Conservation (phyloP, 2,888 invertebrate genomes). For the Deilephila porcellus region DNA sequence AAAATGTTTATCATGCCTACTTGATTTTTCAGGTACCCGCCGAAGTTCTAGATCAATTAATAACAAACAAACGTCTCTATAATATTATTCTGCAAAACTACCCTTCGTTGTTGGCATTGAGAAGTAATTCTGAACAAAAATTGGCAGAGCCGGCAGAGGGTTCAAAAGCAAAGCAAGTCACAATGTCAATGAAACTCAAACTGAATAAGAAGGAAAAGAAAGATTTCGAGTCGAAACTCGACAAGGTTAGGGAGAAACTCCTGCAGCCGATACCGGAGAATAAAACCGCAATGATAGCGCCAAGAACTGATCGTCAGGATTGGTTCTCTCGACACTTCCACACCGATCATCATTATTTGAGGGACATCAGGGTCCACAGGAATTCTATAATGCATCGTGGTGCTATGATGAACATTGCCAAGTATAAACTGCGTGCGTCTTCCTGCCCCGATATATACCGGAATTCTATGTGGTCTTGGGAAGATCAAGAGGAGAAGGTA, state of each 20-base stretch:
- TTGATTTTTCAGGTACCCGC: slow-evolving; percentile 85
- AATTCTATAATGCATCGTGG: slow-evolving; percentile 95
- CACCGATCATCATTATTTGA: slow-evolving; percentile 88
- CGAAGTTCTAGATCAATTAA: slow-evolving; percentile 88
- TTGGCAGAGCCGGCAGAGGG: slow-evolving; percentile 70
- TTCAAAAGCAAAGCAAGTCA: slow-evolving; percentile 81
- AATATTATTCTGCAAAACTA: slow-evolving; percentile 90
- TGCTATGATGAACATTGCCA: slow-evolving; percentile 93
- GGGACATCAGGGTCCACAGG: slow-evolving; percentile 89
- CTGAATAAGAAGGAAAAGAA: slow-evolving; percentile 70
- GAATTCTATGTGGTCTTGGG: slow-evolving; percentile 93
- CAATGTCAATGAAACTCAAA: slow-evolving; percentile 87
- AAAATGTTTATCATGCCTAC: slow-evolving; percentile 14
- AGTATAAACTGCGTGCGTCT: slow-evolving; percentile 93
- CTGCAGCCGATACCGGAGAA: slow-evolving; percentile 78
- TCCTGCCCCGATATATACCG: slow-evolving; percentile 96
- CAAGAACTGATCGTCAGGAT: slow-evolving; percentile 63
- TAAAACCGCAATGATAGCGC: slow-evolving; percentile 63
- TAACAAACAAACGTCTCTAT: slow-evolving; percentile 87
- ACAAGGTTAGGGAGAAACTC: slow-evolving; percentile 70
- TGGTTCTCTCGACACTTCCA: slow-evolving; percentile 82
- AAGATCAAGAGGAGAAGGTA: slow-evolving; percentile 87
- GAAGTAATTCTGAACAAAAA: slow-evolving; percentile 87
- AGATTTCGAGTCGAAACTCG: slow-evolving; percentile 74
- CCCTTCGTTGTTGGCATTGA: slow-evolving; percentile 87